These are phyloP conservation scores for Mus spicilegus DNA, from an alignment of 2,113 vertebrate species.

Conservation along the genomic window DNA sequence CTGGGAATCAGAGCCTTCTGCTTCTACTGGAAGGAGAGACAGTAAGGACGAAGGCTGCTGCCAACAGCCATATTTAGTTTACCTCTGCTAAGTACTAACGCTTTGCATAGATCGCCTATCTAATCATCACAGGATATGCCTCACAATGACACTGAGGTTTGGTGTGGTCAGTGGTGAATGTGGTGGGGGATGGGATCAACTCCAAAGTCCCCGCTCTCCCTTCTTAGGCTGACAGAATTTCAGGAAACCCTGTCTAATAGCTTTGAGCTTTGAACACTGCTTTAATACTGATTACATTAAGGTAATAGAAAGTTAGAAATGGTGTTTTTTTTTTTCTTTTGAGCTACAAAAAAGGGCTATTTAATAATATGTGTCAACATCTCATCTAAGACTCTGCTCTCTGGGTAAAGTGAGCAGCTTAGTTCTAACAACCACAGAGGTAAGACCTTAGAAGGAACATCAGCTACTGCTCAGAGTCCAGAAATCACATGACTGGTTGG, in stretches of 20 bases:
- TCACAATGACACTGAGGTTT: not conserved
- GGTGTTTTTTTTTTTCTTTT: not conserved
- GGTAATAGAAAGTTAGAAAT: not conserved
- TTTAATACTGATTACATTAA: not conserved
- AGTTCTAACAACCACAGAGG: rapidly evolving
- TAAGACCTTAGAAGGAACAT: rapidly evolving
- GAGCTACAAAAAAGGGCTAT: not conserved
- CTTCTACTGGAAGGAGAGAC: not conserved
- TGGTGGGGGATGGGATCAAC: not conserved
- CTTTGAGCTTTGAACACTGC: not conserved
- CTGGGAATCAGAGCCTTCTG: not conserved
- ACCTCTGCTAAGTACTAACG: no score
- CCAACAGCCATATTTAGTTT: not conserved
- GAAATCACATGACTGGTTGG: not conserved
- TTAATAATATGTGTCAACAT: not conserved
- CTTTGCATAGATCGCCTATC: not conserved
- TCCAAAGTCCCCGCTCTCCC: not conserved
- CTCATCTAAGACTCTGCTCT: not conserved
- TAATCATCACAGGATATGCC: no score
- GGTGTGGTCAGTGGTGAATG: not conserved
- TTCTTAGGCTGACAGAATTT: not conserved
- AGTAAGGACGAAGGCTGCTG: not conserved
- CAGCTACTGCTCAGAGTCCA: not conserved
- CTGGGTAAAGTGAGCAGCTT: not conserved
- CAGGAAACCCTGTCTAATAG: rapidly evolving